phyloP scores from a whole-genome alignment of 2,797 vertebrate species.

The Eremophila alpestris region DNA sequence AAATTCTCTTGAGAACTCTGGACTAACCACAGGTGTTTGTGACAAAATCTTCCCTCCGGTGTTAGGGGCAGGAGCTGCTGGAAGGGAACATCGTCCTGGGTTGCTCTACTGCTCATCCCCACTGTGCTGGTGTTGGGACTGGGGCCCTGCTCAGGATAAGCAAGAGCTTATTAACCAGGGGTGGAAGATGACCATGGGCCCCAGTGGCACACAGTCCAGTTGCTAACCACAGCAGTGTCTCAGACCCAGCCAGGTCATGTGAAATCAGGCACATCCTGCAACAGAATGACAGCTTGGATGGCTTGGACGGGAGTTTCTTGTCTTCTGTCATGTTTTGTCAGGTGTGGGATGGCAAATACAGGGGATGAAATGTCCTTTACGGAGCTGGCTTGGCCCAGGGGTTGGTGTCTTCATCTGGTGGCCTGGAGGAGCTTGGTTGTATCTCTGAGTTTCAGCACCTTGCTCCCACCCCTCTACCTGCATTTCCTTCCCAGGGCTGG shows the following conservation, averaged over 20 bases:
- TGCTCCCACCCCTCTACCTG: neutral
- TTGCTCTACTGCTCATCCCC: neutral
- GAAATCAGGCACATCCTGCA: neutral
- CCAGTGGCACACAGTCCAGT: neutral
- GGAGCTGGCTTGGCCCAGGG: neutral
- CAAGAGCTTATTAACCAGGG: neutral
- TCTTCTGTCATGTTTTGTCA: neutral
- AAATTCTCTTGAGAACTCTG: neutral
- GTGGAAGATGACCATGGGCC: neutral
- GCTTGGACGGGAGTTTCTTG: neutral
- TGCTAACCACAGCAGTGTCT: fast-evolving
- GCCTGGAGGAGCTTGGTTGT: neutral
- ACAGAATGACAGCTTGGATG: neutral
- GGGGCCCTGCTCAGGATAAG: neutral
- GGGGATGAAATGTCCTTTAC: neutral
- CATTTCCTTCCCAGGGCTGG: neutral
- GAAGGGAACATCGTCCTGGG: fast-evolving
- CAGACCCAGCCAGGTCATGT: neutral
- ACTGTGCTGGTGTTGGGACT: neutral
- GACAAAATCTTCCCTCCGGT: neutral
- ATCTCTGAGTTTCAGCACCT: neutral
- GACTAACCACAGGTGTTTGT: neutral
- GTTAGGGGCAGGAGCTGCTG: neutral
- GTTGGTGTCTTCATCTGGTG: neutral
- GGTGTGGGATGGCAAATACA: neutral